Evolutionary conservation across 2,797 vertebrate species (phyloP).

Genomic region (Avahi laniger): DNA sequence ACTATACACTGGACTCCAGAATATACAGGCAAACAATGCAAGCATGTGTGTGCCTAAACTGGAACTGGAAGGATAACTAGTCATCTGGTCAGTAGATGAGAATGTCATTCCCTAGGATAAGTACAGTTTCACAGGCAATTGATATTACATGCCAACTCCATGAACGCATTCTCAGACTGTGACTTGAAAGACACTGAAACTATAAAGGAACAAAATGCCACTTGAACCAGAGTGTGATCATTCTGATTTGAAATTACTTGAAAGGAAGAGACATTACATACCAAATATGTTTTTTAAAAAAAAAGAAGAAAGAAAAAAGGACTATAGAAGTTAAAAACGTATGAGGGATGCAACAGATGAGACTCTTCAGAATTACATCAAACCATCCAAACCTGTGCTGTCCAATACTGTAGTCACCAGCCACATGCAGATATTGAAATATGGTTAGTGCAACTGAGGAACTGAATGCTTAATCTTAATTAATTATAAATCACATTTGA

Average conservation of each 20-base stretch:
- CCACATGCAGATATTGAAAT: neutral
- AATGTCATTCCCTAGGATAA: constrained; percentile 39
- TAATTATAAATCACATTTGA: neutral
- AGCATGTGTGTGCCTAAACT: neutral
- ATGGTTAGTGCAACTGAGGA: neutral
- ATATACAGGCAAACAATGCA: constrained; percentile 39
- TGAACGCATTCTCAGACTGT: neutral
- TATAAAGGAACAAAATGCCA: neutral
- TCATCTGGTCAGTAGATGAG: constrained; percentile 45
- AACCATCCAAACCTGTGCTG: neutral
- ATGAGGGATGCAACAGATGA: neutral
- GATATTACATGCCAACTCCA: neutral
- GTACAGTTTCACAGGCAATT: constrained; percentile 46
- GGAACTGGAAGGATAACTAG: neutral
- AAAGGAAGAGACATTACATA: constrained; percentile 9
- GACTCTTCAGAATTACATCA: neutral
- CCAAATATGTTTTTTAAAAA: neutral
- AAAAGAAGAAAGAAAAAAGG: too few relatives aligned
- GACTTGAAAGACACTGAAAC: neutral
- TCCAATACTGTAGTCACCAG: neutral
- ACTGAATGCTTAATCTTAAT: neutral
- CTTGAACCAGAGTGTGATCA: neutral
- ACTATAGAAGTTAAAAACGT: constrained; percentile 15
- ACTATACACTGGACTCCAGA: constrained; percentile 1
- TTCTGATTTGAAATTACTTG: constrained; percentile 40